Evolutionary conservation across 2,888 invertebrate species (phyloP), one percentile per base, ranked within the genome.

Genomic region (Glyphotaelius pellucidus): DNA sequence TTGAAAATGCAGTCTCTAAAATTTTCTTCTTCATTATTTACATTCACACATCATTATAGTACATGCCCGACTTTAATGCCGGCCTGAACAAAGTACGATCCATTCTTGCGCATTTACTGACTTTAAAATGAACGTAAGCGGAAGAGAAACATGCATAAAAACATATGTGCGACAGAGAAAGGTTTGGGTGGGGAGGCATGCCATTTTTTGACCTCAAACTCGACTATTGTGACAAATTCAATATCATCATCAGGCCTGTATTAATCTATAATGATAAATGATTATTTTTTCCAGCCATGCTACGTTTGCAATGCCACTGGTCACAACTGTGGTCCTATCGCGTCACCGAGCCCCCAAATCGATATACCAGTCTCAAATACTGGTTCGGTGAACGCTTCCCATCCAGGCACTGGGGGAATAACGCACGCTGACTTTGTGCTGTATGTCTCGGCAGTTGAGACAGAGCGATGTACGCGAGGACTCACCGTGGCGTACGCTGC

Each of bases 401-500:
- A 98, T 30, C 96, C 97, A 90, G 97, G 98, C 94, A 98, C 99
- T 0, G 95, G 95, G 81, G 98, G 99, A 4, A 97, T 98, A 30
- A 96, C 97, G 90, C 97, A 98, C 94, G 98, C 99, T 0, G 99
- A 99, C 95, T 99, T 99, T 95, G 98, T 99, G 1, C 97, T 99
- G 94, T 99, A 99, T 95, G 99, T 99, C 12, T 99, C 99, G 9
- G 99, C 99, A 0, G 97, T 98, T 94, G 98, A 99, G 95, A 99
- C 99, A 0, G 98, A 98, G 94, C 96, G 99, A n/a, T 99, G 99
- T 95, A 97, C 97, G 93, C 97, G 98, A 94, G 98, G 98, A 0
- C 96, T 98, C 93, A 99, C 99, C 0, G 99, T 99, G 1, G 99
- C 99, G 0, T 99, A 99, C 95, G 99, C 99, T 0, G 99, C 99